These are phyloP conservation scores for Drosophila pandora DNA, from an alignment of 1,140 invertebrate genomes.

Conservation along the genomic window DNA sequence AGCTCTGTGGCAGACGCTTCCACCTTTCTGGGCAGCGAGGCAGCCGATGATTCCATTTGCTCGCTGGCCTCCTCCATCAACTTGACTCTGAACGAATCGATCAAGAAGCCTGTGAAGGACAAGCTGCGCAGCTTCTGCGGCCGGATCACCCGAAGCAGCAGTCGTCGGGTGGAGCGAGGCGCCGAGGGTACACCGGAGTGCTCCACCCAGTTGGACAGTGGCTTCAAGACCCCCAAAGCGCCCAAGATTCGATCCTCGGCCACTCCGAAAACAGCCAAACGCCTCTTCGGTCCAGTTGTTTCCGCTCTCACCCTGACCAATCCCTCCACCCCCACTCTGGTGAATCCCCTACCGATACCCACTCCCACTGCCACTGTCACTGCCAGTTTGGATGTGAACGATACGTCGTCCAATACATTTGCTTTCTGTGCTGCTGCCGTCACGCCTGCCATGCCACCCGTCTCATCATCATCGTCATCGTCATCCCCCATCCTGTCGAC, in stretches of 20 bases:
- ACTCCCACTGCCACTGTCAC: conserved; percentile 25
- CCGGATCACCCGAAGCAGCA: conserved; percentile 73
- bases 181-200: conserved; percentile 49
- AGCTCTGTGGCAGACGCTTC: conserved; percentile 70
- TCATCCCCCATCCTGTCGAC: conserved; percentile 21
- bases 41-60: conserved; percentile 72
- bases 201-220: conserved; percentile 44
- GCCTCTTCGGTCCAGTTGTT: conserved; percentile 56
- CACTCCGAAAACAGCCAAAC: conserved; percentile 56
- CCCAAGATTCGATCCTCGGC: conserved; percentile 54
- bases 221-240: conserved; percentile 78
- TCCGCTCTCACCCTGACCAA: conserved; percentile 26
- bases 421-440: conserved; percentile 46
- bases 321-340: conserved; percentile 22
- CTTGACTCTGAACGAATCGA: conserved; percentile 74
- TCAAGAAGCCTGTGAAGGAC: conserved; percentile 75
- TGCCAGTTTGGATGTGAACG: conserved; percentile 16
- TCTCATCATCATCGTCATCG: conserved; percentile 25
- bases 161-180: conserved; percentile 45
- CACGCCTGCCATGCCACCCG: conserved; percentile 7
- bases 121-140: conserved; percentile 69
- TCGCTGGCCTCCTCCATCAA: conserved; percentile 75
- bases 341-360: conserved; percentile 1
- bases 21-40: conserved; percentile 54
- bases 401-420: conserved; percentile 25